Percentiles rank a stretch among this genome's conserved stretches.
Conservation (phyloP, 2,888 invertebrate species). For the Arrhopalites spinosus region DNA sequence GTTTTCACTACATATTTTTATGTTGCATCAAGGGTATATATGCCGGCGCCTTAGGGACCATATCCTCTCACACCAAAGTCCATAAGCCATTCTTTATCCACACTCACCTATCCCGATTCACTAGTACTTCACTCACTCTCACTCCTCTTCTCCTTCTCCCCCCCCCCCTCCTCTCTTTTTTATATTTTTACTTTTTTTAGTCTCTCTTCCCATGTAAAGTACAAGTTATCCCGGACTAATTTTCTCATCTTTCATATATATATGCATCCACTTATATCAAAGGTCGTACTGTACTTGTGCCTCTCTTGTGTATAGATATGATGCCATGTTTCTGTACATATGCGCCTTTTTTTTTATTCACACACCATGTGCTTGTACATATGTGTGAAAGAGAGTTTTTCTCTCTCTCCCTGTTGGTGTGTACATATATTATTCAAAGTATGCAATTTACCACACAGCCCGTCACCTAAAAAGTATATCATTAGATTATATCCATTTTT, state of each 20-base stretch:
- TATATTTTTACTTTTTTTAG: background rate
- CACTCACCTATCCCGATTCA: constrained; percentile 29
- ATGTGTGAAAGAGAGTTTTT: background rate
- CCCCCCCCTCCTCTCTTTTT: constrained; percentile 24
- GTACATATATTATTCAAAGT: constrained; percentile 1
- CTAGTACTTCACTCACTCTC: constrained; percentile 40
- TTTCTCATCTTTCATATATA: background rate
- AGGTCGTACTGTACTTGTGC: too few species aligned
- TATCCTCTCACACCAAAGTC: constrained; percentile 45
- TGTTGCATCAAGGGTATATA: constrained; percentile 19
- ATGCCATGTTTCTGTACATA: too few species aligned
- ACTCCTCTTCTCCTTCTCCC: constrained; percentile 32
- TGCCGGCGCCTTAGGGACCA: constrained; percentile 44
- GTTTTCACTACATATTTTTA: background rate
- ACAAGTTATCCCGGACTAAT: background rate
- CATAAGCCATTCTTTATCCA: constrained; percentile 45
- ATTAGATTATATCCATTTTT: background rate
- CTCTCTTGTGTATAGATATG: too few species aligned
- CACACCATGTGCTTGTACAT: background rate
- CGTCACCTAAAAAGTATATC: constrained; percentile 5
- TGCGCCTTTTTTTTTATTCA: too few species aligned
- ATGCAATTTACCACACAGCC: constrained; percentile 16
- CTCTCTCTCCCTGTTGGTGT: background rate
- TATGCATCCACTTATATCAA: background rate
- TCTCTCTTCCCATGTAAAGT: background rate